Base-by-base conservation (phyloP, 1,140 invertebrate species). In the Maconellicoccus hirsutus region DNA sequence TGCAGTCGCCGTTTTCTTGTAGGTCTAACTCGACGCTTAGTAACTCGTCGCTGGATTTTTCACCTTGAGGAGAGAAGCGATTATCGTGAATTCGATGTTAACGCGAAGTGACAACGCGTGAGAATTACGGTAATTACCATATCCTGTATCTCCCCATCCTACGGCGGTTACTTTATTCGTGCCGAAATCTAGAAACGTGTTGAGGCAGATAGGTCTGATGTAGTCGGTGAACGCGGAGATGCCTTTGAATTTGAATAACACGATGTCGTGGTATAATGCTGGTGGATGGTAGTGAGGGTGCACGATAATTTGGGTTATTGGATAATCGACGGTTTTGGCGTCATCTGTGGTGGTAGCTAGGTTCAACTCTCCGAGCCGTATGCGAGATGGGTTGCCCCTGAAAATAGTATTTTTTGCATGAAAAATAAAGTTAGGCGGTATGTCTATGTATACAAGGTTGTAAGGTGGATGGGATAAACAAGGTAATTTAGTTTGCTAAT, bases 221-320 rank as follows among this genome's bases (percentile, higher is more conserved):
- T 76, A 76, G 21, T 75, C 59, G 70, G 74, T 77, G 38, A 82
- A 76, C 14, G 23, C 6, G 59, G 73, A 1, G 79, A 74, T 12
- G 77, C 74, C 26, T 70, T 73, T 27, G 77, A 85, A 75, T 74
- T 83, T 79, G 0, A 87, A 73, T 0, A 89, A 73, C 1, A 82
- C 86, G 59, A 89, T 86, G 72, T 89, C 87, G 73, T 86, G 79
- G 73, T 88, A 87, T 69, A 82, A 66, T 10, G 66, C 66, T 26
- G 72, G 42, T 1, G 79, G 70, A 33, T 73, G 75, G 73, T 82
- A 84, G 8, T 80, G 59, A 0, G 82, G 83, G 77, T 84, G 83
- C 16, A 75, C 73, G 2, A 80, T 19, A 3, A 1, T 16, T 1
- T 59, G 25, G 1, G 42, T 38, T 27, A 73, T 71, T 23, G 70